phyloP scores from a whole-genome alignment of 1,140 invertebrate species.

The Drosophila sproati region DNA sequence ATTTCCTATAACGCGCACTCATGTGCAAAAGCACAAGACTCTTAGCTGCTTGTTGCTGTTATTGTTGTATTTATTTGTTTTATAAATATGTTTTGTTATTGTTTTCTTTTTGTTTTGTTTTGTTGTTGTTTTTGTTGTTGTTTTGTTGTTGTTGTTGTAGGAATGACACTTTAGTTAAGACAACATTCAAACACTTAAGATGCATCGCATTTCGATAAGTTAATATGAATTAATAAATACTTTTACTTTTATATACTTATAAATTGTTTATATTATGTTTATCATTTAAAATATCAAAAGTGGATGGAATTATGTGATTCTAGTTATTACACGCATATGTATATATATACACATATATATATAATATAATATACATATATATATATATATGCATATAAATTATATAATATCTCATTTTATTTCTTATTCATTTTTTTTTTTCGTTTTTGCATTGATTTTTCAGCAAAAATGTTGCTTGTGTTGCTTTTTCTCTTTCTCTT shows the following conservation, averaged over 20 bases:
- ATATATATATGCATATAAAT: slow-evolving; percentile 56
- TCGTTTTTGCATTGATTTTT: slow-evolving; percentile 32
- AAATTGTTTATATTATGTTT: slow-evolving; percentile 45
- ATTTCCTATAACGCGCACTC: slow-evolving; percentile 18
- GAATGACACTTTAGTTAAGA: slow-evolving; percentile 41
- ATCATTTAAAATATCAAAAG: slow-evolving; percentile 79
- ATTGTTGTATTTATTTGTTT: background rate
- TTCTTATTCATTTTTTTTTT: background rate
- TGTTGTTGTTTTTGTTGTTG: background rate
- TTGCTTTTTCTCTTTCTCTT: slow-evolving; percentile 22
- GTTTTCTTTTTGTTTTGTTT: slow-evolving; percentile 22
- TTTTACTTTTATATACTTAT: slow-evolving; percentile 25
- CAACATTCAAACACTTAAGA: slow-evolving; percentile 74
- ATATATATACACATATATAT: slow-evolving; percentile 42
- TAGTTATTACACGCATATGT: slow-evolving; percentile 75
- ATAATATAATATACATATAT: slow-evolving; percentile 45
- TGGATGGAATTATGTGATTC: slow-evolving; percentile 83
- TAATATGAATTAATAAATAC: slow-evolving; percentile 62
- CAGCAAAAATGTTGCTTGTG: slow-evolving; percentile 22
- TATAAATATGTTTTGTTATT: background rate
- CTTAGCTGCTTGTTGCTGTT: background rate
- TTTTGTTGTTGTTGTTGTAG: slow-evolving; percentile 36
- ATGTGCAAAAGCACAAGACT: slow-evolving; percentile 57
- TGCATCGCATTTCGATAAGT: slow-evolving; percentile 45
- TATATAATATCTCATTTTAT: slow-evolving; percentile 22